phyloP scores from a whole-genome alignment of 1,140 invertebrate genomes.

The Papilio glaucus region DNA sequence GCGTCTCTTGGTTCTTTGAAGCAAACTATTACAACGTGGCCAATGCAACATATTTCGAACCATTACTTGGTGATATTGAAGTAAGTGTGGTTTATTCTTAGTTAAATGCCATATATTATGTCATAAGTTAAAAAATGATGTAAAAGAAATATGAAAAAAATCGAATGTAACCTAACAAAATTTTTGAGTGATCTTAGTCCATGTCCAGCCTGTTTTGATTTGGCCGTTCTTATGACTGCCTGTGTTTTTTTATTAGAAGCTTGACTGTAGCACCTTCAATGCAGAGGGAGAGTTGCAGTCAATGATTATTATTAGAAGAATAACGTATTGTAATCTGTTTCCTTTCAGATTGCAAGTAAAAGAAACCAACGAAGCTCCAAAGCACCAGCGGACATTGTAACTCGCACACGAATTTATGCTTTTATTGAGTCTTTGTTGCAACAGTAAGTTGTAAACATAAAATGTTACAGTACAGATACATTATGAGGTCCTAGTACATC shows the following conservation, averaged over 20 bases:
- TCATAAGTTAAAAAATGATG: too few species aligned
- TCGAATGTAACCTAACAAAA: too few species aligned
- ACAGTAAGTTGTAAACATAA: conserved; percentile 51
- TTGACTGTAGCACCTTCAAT: too few species aligned
- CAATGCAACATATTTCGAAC: conserved; percentile 71
- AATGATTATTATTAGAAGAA: too few species aligned
- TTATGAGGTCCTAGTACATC: neutral
- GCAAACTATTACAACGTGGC: conserved; percentile 77
- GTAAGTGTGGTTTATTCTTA: conserved; percentile 50
- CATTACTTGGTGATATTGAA: conserved; percentile 69
- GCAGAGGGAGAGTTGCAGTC: too few species aligned
- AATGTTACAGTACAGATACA: neutral
- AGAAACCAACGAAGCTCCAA: conserved; percentile 48
- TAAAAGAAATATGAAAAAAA: too few species aligned
- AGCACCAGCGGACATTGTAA: conserved; percentile 46
- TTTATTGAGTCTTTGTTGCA: conserved; percentile 64
- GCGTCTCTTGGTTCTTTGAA: conserved; percentile 79
- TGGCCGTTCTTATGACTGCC: too few species aligned
- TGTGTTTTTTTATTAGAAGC: too few species aligned
- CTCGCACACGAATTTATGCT: conserved; percentile 57
- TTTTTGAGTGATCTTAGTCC: too few species aligned
- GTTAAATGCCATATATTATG: too few species aligned
- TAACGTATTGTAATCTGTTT: conserved; percentile 25
- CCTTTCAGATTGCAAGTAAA: conserved; percentile 49
- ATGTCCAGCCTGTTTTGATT: too few species aligned